A percentile compares a stretch with the other conserved stretches of the same genome.
phyloP scores from a whole-genome alignment of 2,888 invertebrate genomes.

The Lasioglossum vierecki region DNA sequence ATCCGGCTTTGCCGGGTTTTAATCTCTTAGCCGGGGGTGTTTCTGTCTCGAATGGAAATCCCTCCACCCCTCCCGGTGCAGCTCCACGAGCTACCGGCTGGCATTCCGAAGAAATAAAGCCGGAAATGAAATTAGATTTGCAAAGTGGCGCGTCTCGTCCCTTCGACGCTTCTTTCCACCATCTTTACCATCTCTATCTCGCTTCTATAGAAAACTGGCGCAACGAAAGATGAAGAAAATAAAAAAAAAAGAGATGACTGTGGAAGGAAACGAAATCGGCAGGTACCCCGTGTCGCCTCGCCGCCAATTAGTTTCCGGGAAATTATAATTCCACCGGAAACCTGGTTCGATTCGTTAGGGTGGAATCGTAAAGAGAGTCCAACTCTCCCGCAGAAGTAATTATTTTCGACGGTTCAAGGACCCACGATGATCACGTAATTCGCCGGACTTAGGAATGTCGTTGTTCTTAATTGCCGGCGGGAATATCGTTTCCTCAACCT shows the following conservation, averaged over 20 bases:
- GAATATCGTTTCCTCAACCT: neutral
- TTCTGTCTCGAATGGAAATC: constrained; percentile 51
- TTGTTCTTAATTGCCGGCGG: constrained; percentile 39
- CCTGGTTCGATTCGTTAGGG: constrained; percentile 22
- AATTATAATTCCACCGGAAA: constrained; percentile 17
- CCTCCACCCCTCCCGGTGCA: constrained; percentile 34
- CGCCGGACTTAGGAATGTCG: constrained; percentile 24
- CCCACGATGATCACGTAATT: constrained; percentile 40
- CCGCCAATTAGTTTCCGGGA: constrained; percentile 21
- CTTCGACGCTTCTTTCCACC: neutral
- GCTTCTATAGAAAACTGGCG: neutral
- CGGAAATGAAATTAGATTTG: constrained; percentile 65
- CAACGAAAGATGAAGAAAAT: neutral
- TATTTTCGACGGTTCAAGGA: constrained; percentile 14
- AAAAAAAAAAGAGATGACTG: neutral
- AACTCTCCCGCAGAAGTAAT: constrained; percentile 26
- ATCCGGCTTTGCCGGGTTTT: constrained; percentile 34
- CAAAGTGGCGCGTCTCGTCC: constrained; percentile 50
- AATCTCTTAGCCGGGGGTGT: constrained; percentile 53
- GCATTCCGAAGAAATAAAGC: constrained; percentile 46
- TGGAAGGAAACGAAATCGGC: constrained; percentile 34
- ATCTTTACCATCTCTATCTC: neutral
- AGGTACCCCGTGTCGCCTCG: neutral
- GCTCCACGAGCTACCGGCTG: constrained; percentile 28
- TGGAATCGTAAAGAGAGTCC: neutral